phyloP scores from a whole-genome alignment of 2,797 vertebrate genomes.

The Melanotaenia parkinsoni region DNA sequence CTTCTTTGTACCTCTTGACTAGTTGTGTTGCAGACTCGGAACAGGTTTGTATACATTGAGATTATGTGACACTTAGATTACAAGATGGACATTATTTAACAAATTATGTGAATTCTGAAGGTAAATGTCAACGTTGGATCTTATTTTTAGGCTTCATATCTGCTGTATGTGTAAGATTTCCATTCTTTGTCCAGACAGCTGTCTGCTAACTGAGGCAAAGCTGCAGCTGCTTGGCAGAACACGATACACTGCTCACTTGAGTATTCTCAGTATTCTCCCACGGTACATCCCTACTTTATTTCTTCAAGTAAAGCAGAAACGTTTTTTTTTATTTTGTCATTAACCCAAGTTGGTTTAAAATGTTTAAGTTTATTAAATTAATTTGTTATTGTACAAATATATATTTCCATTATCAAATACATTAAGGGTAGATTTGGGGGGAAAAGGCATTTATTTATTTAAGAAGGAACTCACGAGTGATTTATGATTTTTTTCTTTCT shows the following conservation, averaged over 20 bases:
- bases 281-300: neutral
- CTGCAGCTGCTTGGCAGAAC: constrained; percentile 65
- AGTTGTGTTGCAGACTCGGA: neutral
- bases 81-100: no score
- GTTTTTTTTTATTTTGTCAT: no score
- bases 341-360: no score
- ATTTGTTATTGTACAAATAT: no score
- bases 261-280: neutral
- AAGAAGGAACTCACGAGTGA: constrained; percentile 23
- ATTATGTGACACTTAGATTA: no score
- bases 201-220: constrained; percentile 40
- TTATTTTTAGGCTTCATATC: no score
- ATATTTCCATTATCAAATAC: no score
- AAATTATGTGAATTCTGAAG: no score
- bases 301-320: neutral
- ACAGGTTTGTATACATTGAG: no score
- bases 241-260: constrained; percentile 30
- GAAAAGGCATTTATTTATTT: constrained; percentile 15
- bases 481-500: constrained; percentile 22
- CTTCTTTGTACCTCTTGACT: neutral
- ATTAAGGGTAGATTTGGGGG: neutral
- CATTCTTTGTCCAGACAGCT: constrained; percentile 50
- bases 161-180: constrained; percentile 3
- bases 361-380: no score
- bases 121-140: no score